Conservation (phyloP, 2,888 invertebrate genomes). For the Lordiphosa andalusiaca region DNA sequence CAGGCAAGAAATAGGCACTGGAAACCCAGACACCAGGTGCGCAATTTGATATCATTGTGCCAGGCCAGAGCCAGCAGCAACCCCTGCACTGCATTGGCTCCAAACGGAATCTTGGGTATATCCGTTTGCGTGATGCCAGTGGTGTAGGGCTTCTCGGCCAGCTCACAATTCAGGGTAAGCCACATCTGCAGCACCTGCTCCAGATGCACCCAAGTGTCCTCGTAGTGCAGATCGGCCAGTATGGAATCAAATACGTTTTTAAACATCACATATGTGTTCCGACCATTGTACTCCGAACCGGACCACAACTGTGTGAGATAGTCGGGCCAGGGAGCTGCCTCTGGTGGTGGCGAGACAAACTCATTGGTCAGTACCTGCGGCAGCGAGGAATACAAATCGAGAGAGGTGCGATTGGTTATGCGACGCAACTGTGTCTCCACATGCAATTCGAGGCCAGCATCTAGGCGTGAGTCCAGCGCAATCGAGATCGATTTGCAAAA, state of each 20-base stretch:
- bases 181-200: constrained; percentile 92
- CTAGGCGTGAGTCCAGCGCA: constrained; percentile 89
- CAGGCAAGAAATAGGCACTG: constrained; percentile 86
- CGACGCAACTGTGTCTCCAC: constrained; percentile 89
- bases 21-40: constrained; percentile 88
- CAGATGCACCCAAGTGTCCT: constrained; percentile 88
- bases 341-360: constrained; percentile 75
- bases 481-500: constrained; percentile 83
- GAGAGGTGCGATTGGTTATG: constrained; percentile 84
- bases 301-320: constrained; percentile 81
- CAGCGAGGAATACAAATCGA: constrained; percentile 79
- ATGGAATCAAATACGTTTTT: constrained; percentile 86
- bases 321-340: constrained; percentile 80
- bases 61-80: constrained; percentile 85
- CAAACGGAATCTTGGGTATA: constrained; percentile 85
- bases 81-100: constrained; percentile 84
- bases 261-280: constrained; percentile 83
- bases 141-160: constrained; percentile 79
- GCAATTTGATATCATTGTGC: constrained; percentile 85
- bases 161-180: constrained; percentile 89
- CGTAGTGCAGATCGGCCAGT: constrained; percentile 84
- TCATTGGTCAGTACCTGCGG: constrained; percentile 79
- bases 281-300: constrained; percentile 81
- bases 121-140: constrained; percentile 83
- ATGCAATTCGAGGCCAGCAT: constrained; percentile 88